Base-by-base conservation (phyloP, 2,888 invertebrate species). In the Eumerus sabulonum region DNA sequence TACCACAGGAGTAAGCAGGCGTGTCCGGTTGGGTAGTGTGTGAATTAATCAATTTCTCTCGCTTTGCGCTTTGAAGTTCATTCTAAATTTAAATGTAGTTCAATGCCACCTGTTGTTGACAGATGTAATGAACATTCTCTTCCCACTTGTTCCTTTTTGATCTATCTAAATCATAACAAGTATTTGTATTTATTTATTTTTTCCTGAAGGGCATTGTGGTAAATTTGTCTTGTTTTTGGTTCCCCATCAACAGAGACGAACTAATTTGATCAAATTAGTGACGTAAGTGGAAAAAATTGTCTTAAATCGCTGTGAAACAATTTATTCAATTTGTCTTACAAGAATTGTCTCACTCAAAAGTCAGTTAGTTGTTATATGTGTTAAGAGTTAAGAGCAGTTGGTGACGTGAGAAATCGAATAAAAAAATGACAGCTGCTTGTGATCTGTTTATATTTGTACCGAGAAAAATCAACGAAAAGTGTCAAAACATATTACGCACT, bases 91-190 rank as follows among this genome's bases (percentile, higher is more conserved):
- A 45, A 53, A 63, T 36, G 44, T 63, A 53, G 60, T 45, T 68
- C 59, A 68, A 68, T 68, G 68, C 54, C 70, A 70, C 70, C 40
- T 70, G 62, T 70, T 56, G 38, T 5, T 40, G 56, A 19, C 64
- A 64, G 54, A 14, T 54, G 38, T 47, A 18, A 53, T 45, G 17
- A 44, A 18, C 51, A 7, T 27, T 40, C 14, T 16, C 14, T 27
- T 7, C 27, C 27, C 27, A 4, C 7, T 4, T 27, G 7, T 27
- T 7, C 27, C 27, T 7, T 27, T 27, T 4, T 27, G 7, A 27
- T 27, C 27, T 4, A 4, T 7, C 27, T 27, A 4, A 27, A 4
- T 7, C 27, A 27, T 27, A 27, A 27, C 27, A 27, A 27, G 27
- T 27, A 27, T 27, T 51, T 36, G 16, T 16, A 14, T 5, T 35